Conservation (phyloP, 1,140 invertebrate species). For the Asbolus verrucosus region DNA sequence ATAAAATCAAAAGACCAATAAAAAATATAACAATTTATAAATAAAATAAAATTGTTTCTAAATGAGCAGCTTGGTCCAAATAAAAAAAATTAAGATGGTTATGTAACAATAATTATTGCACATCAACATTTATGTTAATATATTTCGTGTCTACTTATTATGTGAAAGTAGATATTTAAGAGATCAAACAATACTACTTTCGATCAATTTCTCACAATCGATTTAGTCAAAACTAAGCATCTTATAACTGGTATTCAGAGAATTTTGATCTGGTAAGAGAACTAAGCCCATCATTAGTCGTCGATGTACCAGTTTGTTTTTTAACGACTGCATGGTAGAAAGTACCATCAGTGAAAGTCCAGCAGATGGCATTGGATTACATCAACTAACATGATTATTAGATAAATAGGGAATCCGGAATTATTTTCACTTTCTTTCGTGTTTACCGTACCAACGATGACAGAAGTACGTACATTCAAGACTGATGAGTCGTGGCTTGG, state of each 20-base stretch:
- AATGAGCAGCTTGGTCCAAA: too few relatives aligned
- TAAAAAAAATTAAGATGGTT: too few relatives aligned
- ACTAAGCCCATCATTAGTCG: constrained; percentile 1
- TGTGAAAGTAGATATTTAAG: background rate
- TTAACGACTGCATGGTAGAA: background rate
- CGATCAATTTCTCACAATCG: background rate
- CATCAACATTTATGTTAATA: too few relatives aligned
- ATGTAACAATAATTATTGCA: too few relatives aligned
- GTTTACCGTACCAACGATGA: constrained; percentile 1
- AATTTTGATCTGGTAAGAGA: background rate
- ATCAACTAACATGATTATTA: constrained; percentile 20
- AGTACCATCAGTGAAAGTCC: constrained; percentile 32
- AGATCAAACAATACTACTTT: too few relatives aligned
- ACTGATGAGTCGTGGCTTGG: background rate
- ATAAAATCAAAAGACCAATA: too few relatives aligned
- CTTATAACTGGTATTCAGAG: constrained; percentile 9
- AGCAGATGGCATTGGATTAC: constrained; percentile 28
- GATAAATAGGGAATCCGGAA: constrained; percentile 37
- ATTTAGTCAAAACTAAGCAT: background rate
- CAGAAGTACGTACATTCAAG: background rate
- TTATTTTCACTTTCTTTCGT: constrained; percentile 33
- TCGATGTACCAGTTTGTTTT: background rate
- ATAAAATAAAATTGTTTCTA: too few relatives aligned
- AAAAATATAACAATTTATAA: too few relatives aligned
- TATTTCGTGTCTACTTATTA: background rate